Base-by-base conservation (phyloP, 2,797 vertebrate species). In the Cryptoprocta ferox region DNA sequence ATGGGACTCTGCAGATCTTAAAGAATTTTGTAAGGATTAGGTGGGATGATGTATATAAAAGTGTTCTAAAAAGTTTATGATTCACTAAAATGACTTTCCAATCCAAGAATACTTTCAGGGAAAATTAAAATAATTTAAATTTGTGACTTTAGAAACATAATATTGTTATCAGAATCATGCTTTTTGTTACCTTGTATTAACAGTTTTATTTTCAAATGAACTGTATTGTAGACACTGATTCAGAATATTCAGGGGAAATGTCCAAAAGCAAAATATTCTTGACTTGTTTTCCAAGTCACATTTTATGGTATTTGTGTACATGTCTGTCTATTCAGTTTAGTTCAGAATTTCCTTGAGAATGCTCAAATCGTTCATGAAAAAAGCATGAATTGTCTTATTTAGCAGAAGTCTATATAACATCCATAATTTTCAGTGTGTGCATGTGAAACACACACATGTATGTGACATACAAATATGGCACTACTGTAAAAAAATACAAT, bases 131-230 rank as follows among this genome's bases (percentile, higher is more conserved):
- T 90, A 75, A 85, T 32, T 66, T 75, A 71, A 63, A 19, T 18
- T 63, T 68, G 18, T 87, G 42, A 59, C 14, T 70, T 24, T 75
- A 81, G 28, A 91, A 81, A 75, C 0, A 81, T 19, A 81, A 63
- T 83, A 10, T 68, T 89, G 3, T 37, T 87, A 90, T 78, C 5
- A 85, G 87, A 82, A 79, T 53, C 90, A 45, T 28, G 19, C 42
- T 80, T 37, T 91, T 93, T 39, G 14, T 89, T 79, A 86, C 14
- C 12, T 66, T 81, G 24, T 82, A 53, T 79, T 42, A 39, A 53
- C 3, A 39, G 10, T 71, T 85, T 93, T 89, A 80, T 92, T 97
- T 92, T 94, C 32, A 91, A 82, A 70, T 56, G 39, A 61, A 61
- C 8, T 39, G 3, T 73, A 59, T 78, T 85, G 24, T 1, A 37